Base-by-base conservation (phyloP, 2,113 vertebrate species). In the Nesogale talazaci region DNA sequence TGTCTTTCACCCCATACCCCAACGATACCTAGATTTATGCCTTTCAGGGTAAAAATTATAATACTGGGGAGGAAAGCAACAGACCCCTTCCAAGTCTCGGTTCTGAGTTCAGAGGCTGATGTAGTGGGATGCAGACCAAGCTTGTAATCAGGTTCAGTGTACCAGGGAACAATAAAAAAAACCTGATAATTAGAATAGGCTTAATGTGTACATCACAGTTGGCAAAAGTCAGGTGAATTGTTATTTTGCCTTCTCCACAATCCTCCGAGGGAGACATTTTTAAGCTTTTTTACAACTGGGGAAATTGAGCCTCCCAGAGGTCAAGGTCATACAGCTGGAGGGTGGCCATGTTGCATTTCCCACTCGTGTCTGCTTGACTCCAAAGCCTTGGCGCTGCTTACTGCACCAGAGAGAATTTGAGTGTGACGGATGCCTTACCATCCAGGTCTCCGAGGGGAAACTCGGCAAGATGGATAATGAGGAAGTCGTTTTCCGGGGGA, bases 401-500 rank as follows among this genome's bases (percentile, higher is more conserved):
- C 46, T 65, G 20, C 25, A 1, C 15, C 56, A 65, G 67, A 89
- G 40, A 84, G 42, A 90, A 56, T 27, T 38, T 78, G 82, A 93
- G 80, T 89, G 65, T 89, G 84, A 69, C 1, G 2, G 74, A 79
- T 84, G 82, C 70, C 38, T 72, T 59, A 46, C 70, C 31, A 12
- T 65, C 83, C 67, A 29, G 40, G 83, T 89, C 92, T 83, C 89
- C 90, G 86, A 87, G 94, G 83, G 69, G 77, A 85, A 92, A 88
- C 76, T 77, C 79, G 86, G 67, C 59, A 94, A 94, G 81, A 87
- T 82, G 92, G 84, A 84, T 92, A 84, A 94, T 14, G 69, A 96
- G 87, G 89, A 96, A 94, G 83, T 93, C 70, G 75, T 89, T 94
- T 96, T 97, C 92, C 91, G 94, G 91, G 69, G 91, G 76, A 46